phyloP scores from a whole-genome alignment of 64 coral and sea anemone species.

The Porites lutea region DNA sequence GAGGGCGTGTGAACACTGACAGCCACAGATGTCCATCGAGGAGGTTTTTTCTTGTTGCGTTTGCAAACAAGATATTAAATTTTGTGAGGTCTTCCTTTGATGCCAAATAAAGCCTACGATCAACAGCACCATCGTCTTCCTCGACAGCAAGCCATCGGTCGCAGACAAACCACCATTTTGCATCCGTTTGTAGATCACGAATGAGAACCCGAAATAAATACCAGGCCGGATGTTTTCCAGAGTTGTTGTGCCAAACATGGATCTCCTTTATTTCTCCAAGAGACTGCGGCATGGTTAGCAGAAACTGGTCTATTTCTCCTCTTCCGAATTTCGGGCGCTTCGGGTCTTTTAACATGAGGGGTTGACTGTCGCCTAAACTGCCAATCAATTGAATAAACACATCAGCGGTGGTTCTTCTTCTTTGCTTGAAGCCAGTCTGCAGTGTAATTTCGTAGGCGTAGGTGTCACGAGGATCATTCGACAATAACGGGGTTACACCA shows the following conservation, averaged over 20 bases:
- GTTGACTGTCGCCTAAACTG: constrained; percentile 76
- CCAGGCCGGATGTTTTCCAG: constrained; percentile 77
- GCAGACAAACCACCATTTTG: constrained; percentile 90
- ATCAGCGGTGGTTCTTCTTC: constrained; percentile 76
- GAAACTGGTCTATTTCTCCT: constrained; percentile 80
- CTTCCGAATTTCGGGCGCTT: constrained; percentile 73
- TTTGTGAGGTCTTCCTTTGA: constrained; percentile 79
- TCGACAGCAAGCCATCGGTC: constrained; percentile 91
- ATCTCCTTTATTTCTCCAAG: constrained; percentile 77
- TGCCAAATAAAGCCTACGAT: constrained; percentile 28
- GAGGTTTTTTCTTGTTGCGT: constrained; percentile 88
- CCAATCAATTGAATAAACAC: constrained; percentile 83
- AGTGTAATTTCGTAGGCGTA: constrained; percentile 88
- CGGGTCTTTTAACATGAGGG: constrained; percentile 71
- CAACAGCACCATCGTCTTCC: constrained; percentile 81
- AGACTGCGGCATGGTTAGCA: constrained; percentile 81
- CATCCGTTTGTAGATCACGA: constrained; percentile 78
- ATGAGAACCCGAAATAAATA: constrained; percentile 89
- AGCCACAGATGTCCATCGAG: constrained; percentile 91
- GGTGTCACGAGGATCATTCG: constrained; percentile 81
- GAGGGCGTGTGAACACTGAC: constrained; percentile 83
- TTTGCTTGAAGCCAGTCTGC: constrained; percentile 81
- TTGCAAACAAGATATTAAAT: constrained; percentile 90
- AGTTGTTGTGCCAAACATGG: constrained; percentile 90
- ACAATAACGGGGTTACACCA: constrained; percentile 71